phyloP scores from a whole-genome alignment of 2,113 vertebrate genomes.

The Smithornis capensis region DNA sequence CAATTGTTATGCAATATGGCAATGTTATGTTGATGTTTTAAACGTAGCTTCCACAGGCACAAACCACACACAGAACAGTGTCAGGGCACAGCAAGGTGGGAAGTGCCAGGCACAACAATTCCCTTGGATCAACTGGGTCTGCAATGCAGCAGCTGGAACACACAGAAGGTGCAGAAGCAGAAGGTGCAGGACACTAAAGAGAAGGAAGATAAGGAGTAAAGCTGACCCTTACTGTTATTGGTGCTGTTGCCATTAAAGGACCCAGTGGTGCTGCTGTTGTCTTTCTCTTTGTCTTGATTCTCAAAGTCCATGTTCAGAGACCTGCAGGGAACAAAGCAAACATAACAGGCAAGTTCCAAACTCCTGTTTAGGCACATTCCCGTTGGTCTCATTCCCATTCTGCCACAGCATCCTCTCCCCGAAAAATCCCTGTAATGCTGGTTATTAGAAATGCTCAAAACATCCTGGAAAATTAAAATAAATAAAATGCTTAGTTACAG shows the following conservation, averaged over 20 bases:
- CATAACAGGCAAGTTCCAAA: not conserved
- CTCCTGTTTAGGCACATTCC: not conserved
- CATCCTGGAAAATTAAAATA: not conserved
- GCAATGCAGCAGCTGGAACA: not conserved
- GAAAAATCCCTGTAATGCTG: not conserved
- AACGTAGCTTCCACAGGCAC: not conserved
- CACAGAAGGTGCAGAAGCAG: fast-evolving
- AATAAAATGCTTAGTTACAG: not conserved
- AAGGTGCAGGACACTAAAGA: not conserved
- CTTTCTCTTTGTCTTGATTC: conserved; percentile 99
- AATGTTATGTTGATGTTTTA: not conserved
- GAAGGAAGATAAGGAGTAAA: not conserved
- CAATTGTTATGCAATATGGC: not conserved
- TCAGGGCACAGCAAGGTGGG: not conserved
- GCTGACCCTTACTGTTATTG: conserved; percentile 91
- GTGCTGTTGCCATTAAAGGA: conserved; percentile 90
- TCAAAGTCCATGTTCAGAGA: conserved; percentile 99
- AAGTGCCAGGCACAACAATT: not conserved
- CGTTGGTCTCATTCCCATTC: not conserved
- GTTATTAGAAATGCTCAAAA: not conserved
- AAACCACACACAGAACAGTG: not conserved
- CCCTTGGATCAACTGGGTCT: not conserved
- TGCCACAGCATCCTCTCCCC: not conserved
- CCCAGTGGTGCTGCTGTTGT: conserved; percentile 80
- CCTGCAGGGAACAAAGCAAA: conserved; percentile 71